Conservation (phyloP, 2,888 invertebrate genomes). For the Drosophila anomalata region DNA sequence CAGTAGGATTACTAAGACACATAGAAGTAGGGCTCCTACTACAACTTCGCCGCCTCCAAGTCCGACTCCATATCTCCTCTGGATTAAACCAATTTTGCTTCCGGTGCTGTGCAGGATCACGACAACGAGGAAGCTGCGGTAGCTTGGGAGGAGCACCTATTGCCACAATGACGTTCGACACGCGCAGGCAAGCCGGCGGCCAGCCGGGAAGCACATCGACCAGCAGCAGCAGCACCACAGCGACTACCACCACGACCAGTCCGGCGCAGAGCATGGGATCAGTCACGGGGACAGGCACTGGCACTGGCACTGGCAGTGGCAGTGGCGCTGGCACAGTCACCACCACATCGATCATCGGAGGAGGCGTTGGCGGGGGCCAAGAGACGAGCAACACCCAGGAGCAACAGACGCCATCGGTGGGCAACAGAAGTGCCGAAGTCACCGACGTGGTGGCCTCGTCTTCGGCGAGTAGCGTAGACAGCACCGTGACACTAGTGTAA, state of each 20-base stretch:
- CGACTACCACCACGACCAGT: slow-evolving; percentile 58
- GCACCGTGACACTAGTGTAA: slow-evolving; percentile 59
- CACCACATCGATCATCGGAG: slow-evolving; percentile 40
- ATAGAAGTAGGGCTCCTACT: slow-evolving; percentile 14
- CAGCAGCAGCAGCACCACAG: slow-evolving; percentile 44
- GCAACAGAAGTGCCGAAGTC: slow-evolving; percentile 29
- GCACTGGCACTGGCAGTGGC: slow-evolving; percentile 42
- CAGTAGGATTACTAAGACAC: slow-evolving; percentile 53
- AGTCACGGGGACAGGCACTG: slow-evolving; percentile 27
- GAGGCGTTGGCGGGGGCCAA: slow-evolving; percentile 38
- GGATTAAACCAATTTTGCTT: neutral
- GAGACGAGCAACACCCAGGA: slow-evolving; percentile 45
- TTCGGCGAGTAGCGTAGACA: slow-evolving; percentile 62
- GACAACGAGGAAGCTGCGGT: slow-evolving; percentile 55
- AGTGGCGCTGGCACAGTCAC: slow-evolving; percentile 48
- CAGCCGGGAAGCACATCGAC: slow-evolving; percentile 59
- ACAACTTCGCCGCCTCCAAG: slow-evolving; percentile 1
- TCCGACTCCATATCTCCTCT: neutral
- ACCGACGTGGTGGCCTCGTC: slow-evolving; percentile 41
- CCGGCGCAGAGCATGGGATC: slow-evolving; percentile 52
- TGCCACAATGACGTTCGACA: slow-evolving; percentile 83
- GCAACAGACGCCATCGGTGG: slow-evolving; percentile 27
- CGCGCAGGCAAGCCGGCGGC: slow-evolving; percentile 77
- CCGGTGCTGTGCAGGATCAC: slow-evolving; percentile 16
- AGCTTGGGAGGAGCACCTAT: slow-evolving; percentile 31